A percentile compares a stretch with the other conserved stretches of the same genome.
Evolutionary conservation across 2,888 invertebrate genomes (phyloP).

Genomic region (Pterostichus niger): DNA sequence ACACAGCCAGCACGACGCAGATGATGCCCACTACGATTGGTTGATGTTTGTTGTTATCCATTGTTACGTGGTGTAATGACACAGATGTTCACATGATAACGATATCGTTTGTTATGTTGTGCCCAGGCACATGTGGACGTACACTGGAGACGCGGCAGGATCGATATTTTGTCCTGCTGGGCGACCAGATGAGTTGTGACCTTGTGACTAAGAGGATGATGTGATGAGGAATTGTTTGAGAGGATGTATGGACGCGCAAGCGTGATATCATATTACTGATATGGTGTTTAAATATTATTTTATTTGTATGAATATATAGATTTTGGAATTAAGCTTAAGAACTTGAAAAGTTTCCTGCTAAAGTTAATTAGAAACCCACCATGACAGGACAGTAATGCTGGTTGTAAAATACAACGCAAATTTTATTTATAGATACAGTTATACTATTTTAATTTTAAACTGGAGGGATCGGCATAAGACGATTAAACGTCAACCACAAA

Average conservation of each 20-base stretch:
- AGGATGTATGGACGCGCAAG: neutral
- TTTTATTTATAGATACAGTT: too few species aligned
- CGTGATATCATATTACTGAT: neutral
- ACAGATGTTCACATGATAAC: too few species aligned
- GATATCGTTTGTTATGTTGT: neutral
- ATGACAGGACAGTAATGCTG: too few species aligned
- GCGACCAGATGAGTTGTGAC: neutral
- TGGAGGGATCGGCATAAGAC: too few species aligned
- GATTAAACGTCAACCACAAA: too few species aligned
- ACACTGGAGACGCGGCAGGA: neutral
- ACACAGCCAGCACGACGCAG: slow-evolving; percentile 40
- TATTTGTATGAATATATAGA: too few species aligned
- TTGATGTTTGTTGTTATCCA: slow-evolving; percentile 60
- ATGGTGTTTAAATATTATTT: neutral
- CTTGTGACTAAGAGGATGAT: neutral
- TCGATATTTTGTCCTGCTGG: slow-evolving; percentile 14
- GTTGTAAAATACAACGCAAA: too few species aligned
- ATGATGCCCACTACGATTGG: slow-evolving; percentile 29
- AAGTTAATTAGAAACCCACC: too few species aligned
- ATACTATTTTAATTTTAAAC: too few species aligned
- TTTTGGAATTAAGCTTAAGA: too few species aligned
- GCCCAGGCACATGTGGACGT: too few species aligned
- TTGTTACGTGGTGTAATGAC: slow-evolving; percentile 29
- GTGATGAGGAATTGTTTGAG: neutral
- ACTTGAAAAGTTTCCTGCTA: too few species aligned